These are phyloP conservation scores for Polyergus mexicanus DNA, from an alignment of 1,140 invertebrate species.

Conservation along the genomic window DNA sequence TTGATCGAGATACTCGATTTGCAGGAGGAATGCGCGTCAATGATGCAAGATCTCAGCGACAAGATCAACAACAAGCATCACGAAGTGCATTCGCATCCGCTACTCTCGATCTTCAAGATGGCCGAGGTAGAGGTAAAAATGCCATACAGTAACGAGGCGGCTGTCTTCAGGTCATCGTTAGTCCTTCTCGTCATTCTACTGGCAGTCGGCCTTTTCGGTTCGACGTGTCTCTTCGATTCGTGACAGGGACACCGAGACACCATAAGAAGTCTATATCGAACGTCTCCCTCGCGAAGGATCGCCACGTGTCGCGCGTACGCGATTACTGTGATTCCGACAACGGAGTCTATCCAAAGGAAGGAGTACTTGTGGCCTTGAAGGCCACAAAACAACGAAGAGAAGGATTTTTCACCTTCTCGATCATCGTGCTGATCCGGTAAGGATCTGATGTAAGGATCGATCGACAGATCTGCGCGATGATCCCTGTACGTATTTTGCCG, in stretches of 20 bases:
- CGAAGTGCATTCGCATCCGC: constrained; percentile 93
- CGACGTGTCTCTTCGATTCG: constrained; percentile 66
- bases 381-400: constrained; percentile 68
- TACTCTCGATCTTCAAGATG: constrained; percentile 96
- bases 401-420: constrained; percentile 19
- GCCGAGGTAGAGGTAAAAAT: constrained; percentile 93
- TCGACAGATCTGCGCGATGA: constrained; percentile 29
- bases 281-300: constrained; percentile 37
- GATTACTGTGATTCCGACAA: background rate
- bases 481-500: background rate
- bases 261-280: constrained; percentile 42
- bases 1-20: constrained; percentile 76
- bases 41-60: constrained; percentile 92
- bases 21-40: constrained; percentile 94
- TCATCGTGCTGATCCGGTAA: constrained; percentile 26
- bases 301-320: constrained; percentile 28
- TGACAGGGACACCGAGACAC: constrained; percentile 59
- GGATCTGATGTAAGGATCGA: constrained; percentile 28
- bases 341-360: background rate
- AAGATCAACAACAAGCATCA: constrained; percentile 94
- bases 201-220: constrained; percentile 65
- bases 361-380: constrained; percentile 50
- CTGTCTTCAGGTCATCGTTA: constrained; percentile 55
- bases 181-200: constrained; percentile 72
- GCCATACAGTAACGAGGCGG: constrained; percentile 80